These are phyloP conservation scores for Tragelaphus buxtoni DNA, from an alignment of 2,113 vertebrate species.

Conservation along the genomic window DNA sequence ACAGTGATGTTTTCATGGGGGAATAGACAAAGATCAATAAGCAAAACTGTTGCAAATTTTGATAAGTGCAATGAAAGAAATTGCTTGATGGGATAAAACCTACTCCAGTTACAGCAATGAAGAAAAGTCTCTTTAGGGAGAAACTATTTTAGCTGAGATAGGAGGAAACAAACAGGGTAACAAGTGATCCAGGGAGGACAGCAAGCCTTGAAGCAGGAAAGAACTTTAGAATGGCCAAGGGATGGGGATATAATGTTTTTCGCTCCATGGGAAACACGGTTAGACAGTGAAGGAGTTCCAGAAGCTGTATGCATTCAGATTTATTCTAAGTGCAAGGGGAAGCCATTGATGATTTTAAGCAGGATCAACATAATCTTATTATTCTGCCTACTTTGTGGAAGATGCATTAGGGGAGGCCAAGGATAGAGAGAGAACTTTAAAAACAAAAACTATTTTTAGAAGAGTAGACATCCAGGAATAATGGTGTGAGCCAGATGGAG, in stretches of 20 bases:
- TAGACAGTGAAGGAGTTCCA: neutral
- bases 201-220: neutral
- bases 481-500: neutral
- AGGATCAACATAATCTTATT: neutral
- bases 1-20: neutral
- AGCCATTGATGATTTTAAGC: neutral
- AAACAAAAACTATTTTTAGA: neutral
- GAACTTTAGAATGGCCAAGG: neutral
- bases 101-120: neutral
- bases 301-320: neutral
- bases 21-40: neutral
- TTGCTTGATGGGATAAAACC: neutral
- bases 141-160: neutral
- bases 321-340: neutral
- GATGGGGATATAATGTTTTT: fast-evolving
- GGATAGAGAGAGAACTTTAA: neutral
- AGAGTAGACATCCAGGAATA: neutral
- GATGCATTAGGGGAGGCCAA: neutral
- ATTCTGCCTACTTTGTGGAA: neutral
- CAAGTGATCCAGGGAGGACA: neutral
- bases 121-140: neutral
- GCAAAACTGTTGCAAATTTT: neutral
- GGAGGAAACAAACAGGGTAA: neutral
- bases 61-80: neutral
- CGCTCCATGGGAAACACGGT: neutral